Evolutionary conservation across 2,113 vertebrate genomes (phyloP).

Genomic region (Lycaon pictus): DNA sequence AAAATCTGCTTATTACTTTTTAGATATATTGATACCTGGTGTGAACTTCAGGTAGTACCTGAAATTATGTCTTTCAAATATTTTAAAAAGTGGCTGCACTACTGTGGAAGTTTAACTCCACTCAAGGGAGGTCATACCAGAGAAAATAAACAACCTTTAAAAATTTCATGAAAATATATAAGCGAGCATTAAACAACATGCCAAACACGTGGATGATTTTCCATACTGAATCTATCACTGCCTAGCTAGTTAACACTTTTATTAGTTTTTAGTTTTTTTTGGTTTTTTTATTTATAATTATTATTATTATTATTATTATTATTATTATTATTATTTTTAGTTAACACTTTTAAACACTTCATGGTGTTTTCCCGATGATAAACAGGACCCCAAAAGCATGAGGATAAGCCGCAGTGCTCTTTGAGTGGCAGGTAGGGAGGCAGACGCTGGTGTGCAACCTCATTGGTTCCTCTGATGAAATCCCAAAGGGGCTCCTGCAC

Average conservation of each 20-base stretch:
- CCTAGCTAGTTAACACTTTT: background rate
- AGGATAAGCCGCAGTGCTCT: background rate
- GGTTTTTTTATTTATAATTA: too few relatives aligned
- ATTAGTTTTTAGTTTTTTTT: background rate
- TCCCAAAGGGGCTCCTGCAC: background rate
- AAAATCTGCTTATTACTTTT: background rate
- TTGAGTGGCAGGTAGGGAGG: background rate
- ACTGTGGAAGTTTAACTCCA: background rate
- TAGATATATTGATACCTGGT: background rate
- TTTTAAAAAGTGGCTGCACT: background rate
- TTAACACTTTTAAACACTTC: background rate
- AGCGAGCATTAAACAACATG: background rate
- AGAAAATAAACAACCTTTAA: slow-evolving; percentile 10
- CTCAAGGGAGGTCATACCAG: background rate
- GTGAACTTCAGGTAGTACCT: background rate
- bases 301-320: too few relatives aligned
- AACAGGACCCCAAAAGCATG: background rate
- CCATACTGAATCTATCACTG: background rate
- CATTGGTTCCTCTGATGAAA: background rate
- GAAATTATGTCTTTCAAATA: slow-evolving; percentile 32
- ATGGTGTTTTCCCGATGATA: background rate
- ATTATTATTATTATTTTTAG: too few relatives aligned
- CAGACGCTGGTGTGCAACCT: background rate
- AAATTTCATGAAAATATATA: background rate
- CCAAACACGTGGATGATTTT: background rate